These are phyloP conservation scores for Uloborus plumipes DNA, from an alignment of 2,888 invertebrate species.

Conservation along the genomic window DNA sequence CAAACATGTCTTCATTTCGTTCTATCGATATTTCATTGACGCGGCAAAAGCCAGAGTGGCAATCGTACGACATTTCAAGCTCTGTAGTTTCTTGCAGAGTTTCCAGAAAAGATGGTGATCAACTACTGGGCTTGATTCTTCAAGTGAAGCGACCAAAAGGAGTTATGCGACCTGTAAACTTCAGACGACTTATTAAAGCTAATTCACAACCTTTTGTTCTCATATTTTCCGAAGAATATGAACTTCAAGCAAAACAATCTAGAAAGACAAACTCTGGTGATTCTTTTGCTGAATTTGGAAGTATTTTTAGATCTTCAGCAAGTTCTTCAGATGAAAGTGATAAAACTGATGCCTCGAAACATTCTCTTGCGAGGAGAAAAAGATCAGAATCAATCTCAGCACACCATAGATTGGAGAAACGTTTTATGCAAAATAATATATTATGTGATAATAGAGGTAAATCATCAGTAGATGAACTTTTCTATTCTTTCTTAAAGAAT, in stretches of 20 bases:
- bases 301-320: constrained; percentile 9
- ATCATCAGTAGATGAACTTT: too few species aligned
- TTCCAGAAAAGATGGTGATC: constrained; percentile 65
- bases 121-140: constrained; percentile 69
- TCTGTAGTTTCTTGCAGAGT: constrained; percentile 68
- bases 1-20: constrained; percentile 33
- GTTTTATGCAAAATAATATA: too few species aligned
- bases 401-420: too few species aligned
- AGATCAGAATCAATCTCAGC: too few species aligned
- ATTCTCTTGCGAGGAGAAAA: too few species aligned
- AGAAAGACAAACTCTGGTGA: too few species aligned
- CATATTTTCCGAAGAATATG: constrained; percentile 71
- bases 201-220: constrained; percentile 71
- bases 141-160: constrained; percentile 67
- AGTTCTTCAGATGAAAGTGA: not conserved
- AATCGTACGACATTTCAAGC: constrained; percentile 70
- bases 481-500: too few species aligned
- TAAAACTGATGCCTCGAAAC: too few species aligned
- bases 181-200: constrained; percentile 69
- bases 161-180: constrained; percentile 66
- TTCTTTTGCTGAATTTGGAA: constrained; percentile 6
- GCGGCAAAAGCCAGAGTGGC: constrained; percentile 71
- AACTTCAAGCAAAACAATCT: constrained; percentile 47
- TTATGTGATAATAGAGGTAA: too few species aligned
- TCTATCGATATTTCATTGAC: constrained; percentile 28